phyloP scores from a whole-genome alignment of 1,140 invertebrate species.

The Rhyzopertha dominica region DNA sequence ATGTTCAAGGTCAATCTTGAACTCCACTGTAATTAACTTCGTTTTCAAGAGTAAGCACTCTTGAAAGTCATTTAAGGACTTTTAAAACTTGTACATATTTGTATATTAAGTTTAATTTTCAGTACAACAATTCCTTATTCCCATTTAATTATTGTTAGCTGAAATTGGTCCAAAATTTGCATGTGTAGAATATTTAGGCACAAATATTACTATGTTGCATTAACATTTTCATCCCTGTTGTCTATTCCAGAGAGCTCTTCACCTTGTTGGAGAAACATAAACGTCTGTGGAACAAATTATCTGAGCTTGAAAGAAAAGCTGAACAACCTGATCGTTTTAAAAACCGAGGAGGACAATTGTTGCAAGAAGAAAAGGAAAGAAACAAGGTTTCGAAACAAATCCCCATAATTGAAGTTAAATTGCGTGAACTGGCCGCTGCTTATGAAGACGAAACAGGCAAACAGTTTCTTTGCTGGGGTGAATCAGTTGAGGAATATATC shows the following conservation, averaged over 20 bases:
- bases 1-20: no score
- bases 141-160: no score
- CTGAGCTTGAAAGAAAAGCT: slow-evolving; percentile 63
- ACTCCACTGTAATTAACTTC: no score
- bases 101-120: no score
- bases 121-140: no score
- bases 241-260: slow-evolving; percentile 51
- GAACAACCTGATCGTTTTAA: slow-evolving; percentile 74
- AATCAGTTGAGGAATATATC: slow-evolving; percentile 32
- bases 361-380: slow-evolving; percentile 78
- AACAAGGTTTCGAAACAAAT: slow-evolving; percentile 55
- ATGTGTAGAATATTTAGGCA: no score
- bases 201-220: no score
- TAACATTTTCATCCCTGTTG: no score
- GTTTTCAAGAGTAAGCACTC: no score
- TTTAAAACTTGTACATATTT: no score
- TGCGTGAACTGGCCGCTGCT: slow-evolving; percentile 51
- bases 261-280: slow-evolving; percentile 58
- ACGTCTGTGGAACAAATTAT: slow-evolving; percentile 61
- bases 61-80: no score
- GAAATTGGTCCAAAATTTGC: no score
- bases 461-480: slow-evolving; percentile 55
- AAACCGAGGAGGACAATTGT: slow-evolving; percentile 76
- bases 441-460: slow-evolving; percentile 51
- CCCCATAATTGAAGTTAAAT: slow-evolving; percentile 58